A percentile compares a stretch with the other conserved stretches of the same genome.
Conservation (phyloP, 2,888 invertebrate species). For the Drosophila macrospina region DNA sequence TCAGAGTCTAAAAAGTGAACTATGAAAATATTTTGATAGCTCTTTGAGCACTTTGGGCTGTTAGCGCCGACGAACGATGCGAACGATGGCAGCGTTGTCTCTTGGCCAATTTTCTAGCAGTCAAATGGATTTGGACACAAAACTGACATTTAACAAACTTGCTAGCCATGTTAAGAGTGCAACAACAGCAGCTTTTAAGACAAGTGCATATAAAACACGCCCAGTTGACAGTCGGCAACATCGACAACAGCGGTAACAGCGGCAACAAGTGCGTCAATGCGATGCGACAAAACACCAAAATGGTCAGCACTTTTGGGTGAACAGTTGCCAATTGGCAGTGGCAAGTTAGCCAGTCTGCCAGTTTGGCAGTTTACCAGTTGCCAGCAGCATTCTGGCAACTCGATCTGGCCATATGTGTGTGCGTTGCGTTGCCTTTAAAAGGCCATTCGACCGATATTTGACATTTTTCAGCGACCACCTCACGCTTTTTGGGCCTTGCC, state of each 20-base stretch:
- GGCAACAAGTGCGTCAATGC: constrained; percentile 72
- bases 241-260: constrained; percentile 18
- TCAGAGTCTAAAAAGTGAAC: constrained; percentile 36
- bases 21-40: constrained; percentile 62
- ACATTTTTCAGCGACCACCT: constrained; percentile 53
- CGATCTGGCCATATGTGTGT: constrained; percentile 63
- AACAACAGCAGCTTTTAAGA: constrained; percentile 28
- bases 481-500: constrained; percentile 31
- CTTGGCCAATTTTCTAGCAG: constrained; percentile 50
- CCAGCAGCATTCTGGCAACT: constrained; percentile 47
- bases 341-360: constrained; percentile 10
- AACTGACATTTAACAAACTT: constrained; percentile 83
- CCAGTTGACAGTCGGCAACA: constrained; percentile 47
- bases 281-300: constrained; percentile 64
- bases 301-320: constrained; percentile 65
- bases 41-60: constrained; percentile 27
- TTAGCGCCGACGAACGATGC: constrained; percentile 2
- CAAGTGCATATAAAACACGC: constrained; percentile 53
- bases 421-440: constrained; percentile 51
- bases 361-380: constrained; percentile 20
- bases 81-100: constrained; percentile 2
- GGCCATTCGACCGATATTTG: constrained; percentile 73
- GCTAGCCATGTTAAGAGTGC: constrained; percentile 58
- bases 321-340: constrained; percentile 42
- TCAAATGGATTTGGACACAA: constrained; percentile 76